Conservation (phyloP, 2,888 invertebrate genomes). For the Perithous albicinctus region DNA sequence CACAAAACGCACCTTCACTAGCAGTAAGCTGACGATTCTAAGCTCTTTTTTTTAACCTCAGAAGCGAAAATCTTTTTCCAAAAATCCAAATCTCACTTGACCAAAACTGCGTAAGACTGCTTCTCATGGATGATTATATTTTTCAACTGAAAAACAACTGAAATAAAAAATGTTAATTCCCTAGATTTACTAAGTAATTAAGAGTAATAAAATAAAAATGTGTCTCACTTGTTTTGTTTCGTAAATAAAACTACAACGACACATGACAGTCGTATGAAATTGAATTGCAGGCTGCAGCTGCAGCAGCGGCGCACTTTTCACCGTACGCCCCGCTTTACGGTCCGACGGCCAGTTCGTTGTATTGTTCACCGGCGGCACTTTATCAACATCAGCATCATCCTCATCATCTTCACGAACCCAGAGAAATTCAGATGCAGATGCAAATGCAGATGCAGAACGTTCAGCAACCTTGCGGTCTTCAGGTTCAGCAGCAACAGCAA, state of each 20-base stretch:
- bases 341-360: constrained; percentile 81
- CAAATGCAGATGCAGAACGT: constrained; percentile 82
- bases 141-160: too few species aligned
- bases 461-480: constrained; percentile 78
- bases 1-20: constrained; percentile 79
- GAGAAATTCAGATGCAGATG: constrained; percentile 82
- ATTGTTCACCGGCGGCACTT: constrained; percentile 79
- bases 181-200: too few species aligned
- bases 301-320: constrained; percentile 81
- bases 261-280: constrained; percentile 32
- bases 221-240: too few species aligned
- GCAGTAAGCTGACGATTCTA: constrained; percentile 74
- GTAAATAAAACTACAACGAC: not conserved
- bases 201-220: too few species aligned
- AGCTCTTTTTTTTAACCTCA: not conserved
- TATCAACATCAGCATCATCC: constrained; percentile 81
- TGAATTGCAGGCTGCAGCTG: constrained; percentile 76
- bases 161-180: not conserved
- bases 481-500: constrained; percentile 78
- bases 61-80: too few species aligned
- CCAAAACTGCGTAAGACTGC: too few species aligned
- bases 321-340: constrained; percentile 82
- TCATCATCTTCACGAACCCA: constrained; percentile 77
- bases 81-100: too few species aligned
- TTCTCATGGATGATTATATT: too few species aligned